Evolutionary conservation across 1,140 invertebrate species (phyloP).

Genomic region (Psix sp.): DNA sequence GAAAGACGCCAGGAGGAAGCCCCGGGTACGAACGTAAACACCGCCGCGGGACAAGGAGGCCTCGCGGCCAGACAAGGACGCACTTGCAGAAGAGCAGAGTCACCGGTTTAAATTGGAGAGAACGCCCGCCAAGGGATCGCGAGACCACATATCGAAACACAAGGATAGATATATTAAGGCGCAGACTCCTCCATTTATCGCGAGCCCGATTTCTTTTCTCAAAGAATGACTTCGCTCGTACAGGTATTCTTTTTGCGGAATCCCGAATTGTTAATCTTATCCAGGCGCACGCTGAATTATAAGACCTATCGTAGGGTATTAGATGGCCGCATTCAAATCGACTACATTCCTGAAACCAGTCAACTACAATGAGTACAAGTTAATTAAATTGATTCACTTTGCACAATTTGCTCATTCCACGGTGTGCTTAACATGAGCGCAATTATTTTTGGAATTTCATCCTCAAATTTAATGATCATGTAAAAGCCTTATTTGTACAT

Average conservation of each 20-base stretch:
- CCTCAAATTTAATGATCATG: no score
- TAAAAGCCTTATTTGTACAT: no score
- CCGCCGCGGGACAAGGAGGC: slow-evolving; percentile 39
- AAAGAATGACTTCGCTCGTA: slow-evolving; percentile 46
- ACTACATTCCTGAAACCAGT: slow-evolving; percentile 18
- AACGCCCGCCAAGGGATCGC: slow-evolving; percentile 69
- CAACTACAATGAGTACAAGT: slow-evolving; percentile 24
- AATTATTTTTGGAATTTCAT: no score
- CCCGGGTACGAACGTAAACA: slow-evolving; percentile 56
- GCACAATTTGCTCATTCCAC: not conserved
- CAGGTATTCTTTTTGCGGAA: slow-evolving; percentile 49
- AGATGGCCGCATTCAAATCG: slow-evolving; percentile 31
- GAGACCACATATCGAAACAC: slow-evolving; percentile 58
- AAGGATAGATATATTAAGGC: slow-evolving; percentile 54
- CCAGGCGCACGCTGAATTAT: slow-evolving; percentile 18
- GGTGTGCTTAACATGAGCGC: not conserved
- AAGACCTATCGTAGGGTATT: slow-evolving; percentile 1
- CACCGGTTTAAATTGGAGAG: slow-evolving; percentile 75
- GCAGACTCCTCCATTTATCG: slow-evolving; percentile 54
- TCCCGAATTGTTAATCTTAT: slow-evolving; percentile 48
- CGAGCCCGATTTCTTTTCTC: slow-evolving; percentile 38
- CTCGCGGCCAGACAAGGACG: slow-evolving; percentile 24
- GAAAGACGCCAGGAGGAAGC: slow-evolving; percentile 45
- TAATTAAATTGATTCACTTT: slow-evolving; percentile 18
- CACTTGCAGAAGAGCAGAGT: slow-evolving; percentile 69